Evolutionary conservation across 2,113 vertebrate species (phyloP).

Genomic region (Clupea harengus): DNA sequence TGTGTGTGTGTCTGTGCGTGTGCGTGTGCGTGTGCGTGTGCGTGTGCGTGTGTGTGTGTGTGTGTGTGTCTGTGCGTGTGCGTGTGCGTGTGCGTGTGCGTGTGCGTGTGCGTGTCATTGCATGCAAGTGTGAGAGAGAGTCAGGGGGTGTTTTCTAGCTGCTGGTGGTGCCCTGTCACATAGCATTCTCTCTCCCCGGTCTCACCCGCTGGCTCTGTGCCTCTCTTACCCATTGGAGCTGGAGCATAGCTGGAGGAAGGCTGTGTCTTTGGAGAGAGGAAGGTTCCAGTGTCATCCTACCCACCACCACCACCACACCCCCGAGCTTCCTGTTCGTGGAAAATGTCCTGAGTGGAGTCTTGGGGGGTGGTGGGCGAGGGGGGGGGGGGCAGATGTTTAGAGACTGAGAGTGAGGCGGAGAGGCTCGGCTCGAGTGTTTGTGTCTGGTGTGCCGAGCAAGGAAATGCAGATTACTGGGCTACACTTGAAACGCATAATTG

Average conservation of each 20-base stretch:
- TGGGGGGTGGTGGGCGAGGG: not conserved
- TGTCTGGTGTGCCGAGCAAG: not conserved
- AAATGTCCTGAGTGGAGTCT: not conserved
- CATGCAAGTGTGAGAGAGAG: not conserved
- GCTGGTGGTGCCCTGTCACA: constrained; percentile 57
- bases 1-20: not conserved
- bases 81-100: not conserved
- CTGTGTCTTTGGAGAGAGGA: constrained; percentile 9
- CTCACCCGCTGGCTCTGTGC: not conserved
- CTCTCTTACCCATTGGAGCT: not conserved
- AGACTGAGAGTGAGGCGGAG: not conserved
- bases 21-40: not conserved
- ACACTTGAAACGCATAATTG: constrained; percentile 24
- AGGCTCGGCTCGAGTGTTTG: not conserved
- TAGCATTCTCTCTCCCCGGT: constrained; percentile 38
- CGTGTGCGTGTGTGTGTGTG: not conserved
- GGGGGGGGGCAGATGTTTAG: not conserved
- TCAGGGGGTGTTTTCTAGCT: not conserved
- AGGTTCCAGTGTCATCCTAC: not conserved
- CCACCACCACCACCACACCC: not conserved
- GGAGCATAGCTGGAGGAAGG: not conserved
- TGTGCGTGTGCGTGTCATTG: not conserved
- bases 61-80: not conserved
- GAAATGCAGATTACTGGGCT: constrained; percentile 9
- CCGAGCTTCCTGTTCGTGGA: constrained; percentile 1